Percentiles rank a stretch among this genome's conserved stretches.
Conservation (phyloP, 2,113 vertebrate genomes). For the Peromyscus polionotus region DNA sequence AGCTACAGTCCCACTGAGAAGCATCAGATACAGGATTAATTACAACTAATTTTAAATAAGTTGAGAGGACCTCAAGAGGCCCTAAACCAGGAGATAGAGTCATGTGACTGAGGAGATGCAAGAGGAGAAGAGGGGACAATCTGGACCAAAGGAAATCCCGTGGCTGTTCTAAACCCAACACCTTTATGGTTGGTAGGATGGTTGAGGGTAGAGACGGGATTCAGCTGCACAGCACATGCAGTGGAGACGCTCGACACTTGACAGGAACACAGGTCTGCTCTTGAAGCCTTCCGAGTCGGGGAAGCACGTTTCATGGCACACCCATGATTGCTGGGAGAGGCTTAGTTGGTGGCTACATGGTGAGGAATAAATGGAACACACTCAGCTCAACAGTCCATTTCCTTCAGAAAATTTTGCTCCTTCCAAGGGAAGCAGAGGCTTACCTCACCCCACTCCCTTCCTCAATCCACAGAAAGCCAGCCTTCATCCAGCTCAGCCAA, state of each 20-base stretch:
- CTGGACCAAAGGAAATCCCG: neutral
- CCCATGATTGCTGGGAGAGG: neutral
- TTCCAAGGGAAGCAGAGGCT: neutral
- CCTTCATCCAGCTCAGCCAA: neutral
- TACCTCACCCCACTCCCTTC: neutral
- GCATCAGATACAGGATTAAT: neutral
- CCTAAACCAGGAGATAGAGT: neutral
- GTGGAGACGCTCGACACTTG: neutral
- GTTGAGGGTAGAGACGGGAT: neutral
- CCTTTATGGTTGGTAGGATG: neutral
- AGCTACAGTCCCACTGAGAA: neutral
- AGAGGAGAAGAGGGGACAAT: neutral
- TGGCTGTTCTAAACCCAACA: neutral
- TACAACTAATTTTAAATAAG: slow-evolving; percentile 38
- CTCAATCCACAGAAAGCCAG: neutral
- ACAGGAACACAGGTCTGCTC: neutral
- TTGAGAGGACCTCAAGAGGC: neutral
- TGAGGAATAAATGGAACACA: neutral
- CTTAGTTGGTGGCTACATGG: neutral
- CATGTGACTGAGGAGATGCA: neutral
- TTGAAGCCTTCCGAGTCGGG: neutral
- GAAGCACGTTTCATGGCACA: neutral
- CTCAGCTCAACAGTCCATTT: neutral
- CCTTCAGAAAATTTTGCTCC: neutral
- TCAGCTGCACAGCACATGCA: neutral